These are phyloP conservation scores for Antechinus flavipes DNA, from an alignment of 2,113 vertebrate genomes.

Conservation along the genomic window DNA sequence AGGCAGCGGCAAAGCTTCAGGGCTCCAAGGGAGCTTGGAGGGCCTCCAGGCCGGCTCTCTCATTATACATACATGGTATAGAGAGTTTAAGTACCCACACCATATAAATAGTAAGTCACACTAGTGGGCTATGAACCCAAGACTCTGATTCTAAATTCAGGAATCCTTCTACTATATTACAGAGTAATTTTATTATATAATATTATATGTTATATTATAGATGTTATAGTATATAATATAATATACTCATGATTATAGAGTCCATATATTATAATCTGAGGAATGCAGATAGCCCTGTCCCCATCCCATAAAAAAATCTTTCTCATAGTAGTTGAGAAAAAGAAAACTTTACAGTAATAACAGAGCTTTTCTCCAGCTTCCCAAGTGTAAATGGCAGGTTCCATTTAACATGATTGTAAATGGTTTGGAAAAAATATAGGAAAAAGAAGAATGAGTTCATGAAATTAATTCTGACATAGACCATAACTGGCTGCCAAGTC, in stretches of 20 bases:
- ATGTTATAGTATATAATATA: no score
- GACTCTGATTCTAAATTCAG: not conserved
- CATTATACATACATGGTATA: not conserved
- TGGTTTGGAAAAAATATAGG: slow-evolving; percentile 85
- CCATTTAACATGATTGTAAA: not conserved
- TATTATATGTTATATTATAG: no score
- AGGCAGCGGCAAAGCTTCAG: not conserved
- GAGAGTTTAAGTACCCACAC: not conserved
- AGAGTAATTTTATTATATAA: no score
- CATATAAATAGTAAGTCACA: not conserved
- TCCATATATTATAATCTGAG: not conserved
- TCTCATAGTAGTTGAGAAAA: not conserved
- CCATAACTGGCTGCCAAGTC: slow-evolving; percentile 95
- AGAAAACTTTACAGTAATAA: not conserved
- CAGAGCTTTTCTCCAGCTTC: not conserved
- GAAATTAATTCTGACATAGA: slow-evolving; percentile 92
- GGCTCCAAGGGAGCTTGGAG: rapidly evolving
- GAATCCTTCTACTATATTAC: not conserved
- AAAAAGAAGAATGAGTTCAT: slow-evolving; percentile 89
- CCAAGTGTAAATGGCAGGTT: not conserved
- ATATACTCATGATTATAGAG: not conserved
- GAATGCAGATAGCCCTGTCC: not conserved
- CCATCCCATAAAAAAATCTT: not conserved
- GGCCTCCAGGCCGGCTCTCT: not conserved
- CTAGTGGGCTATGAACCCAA: not conserved